Conservation (phyloP, 1,140 invertebrate species). For the Delia radicum region DNA sequence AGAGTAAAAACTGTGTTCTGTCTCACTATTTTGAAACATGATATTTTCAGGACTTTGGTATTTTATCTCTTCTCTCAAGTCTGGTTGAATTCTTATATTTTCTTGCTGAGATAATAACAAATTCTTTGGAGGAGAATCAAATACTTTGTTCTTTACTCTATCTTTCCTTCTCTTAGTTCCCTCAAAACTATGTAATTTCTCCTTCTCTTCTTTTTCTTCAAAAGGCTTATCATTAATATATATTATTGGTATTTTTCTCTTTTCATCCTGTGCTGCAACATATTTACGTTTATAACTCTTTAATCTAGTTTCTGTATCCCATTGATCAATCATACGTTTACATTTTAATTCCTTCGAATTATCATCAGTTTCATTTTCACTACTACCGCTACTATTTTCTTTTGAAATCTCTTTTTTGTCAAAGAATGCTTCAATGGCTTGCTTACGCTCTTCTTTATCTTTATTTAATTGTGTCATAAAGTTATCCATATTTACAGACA, state of each 20-base stretch:
- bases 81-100: neutral
- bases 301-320: neutral
- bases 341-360: neutral
- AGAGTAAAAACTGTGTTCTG: too few relatives aligned
- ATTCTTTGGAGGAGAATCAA: too few relatives aligned
- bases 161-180: too few relatives aligned
- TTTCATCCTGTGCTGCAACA: neutral
- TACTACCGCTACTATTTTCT: neutral
- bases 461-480: slow-evolving; percentile 19
- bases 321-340: neutral
- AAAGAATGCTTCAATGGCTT: neutral
- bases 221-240: neutral
- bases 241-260: neutral
- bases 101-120: neutral
- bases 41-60: too few relatives aligned
- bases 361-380: neutral
- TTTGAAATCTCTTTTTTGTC: neutral
- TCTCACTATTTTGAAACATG: too few relatives aligned
- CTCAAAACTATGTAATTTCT: neutral
- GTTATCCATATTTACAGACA: slow-evolving; percentile 32
- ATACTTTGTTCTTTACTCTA: too few relatives aligned
- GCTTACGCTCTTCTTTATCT: neutral
- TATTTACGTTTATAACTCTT: too few relatives aligned
- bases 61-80: too few relatives aligned
- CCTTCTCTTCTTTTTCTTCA: neutral